These are phyloP conservation scores for Austrofundulus limnaeus DNA, from an alignment of 2,113 vertebrate genomes.

Conservation along the genomic window DNA sequence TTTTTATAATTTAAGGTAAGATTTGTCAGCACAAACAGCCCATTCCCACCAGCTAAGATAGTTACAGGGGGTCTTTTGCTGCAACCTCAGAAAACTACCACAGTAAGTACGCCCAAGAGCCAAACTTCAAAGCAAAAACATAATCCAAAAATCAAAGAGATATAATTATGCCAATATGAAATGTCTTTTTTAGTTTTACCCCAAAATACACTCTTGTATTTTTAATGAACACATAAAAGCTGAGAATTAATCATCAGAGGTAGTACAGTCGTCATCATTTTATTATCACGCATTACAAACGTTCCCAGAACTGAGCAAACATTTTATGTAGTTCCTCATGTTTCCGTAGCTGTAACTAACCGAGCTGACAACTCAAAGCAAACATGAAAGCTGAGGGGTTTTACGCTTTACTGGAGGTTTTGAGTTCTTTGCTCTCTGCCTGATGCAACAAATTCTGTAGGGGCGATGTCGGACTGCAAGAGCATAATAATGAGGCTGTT, in stretches of 20 bases:
- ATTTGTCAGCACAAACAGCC: not conserved
- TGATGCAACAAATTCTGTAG: constrained; percentile 52
- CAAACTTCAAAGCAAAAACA: constrained; percentile 57
- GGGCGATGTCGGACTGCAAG: constrained; percentile 24
- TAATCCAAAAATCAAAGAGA: constrained; percentile 57
- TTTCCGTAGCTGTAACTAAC: constrained; percentile 28
- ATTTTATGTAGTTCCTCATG: not conserved
- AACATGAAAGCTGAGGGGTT: constrained; percentile 31
- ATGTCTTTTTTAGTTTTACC: constrained; percentile 15
- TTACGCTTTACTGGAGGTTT: constrained; percentile 14
- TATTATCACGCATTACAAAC: constrained; percentile 43
- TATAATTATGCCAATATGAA: constrained; percentile 48
- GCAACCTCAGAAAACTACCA: constrained; percentile 1
- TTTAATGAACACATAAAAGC: constrained; percentile 49
- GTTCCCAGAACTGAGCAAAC: constrained; percentile 11
- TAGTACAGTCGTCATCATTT: constrained; percentile 29
- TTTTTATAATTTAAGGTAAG: not conserved
- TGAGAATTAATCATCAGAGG: constrained; percentile 30
- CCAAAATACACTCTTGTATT: constrained; percentile 40
- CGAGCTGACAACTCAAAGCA: constrained; percentile 36
- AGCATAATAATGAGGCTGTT: constrained; percentile 51
- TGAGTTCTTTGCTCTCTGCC: constrained; percentile 15
- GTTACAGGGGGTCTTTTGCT: constrained; percentile 7
- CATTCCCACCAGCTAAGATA: constrained; percentile 11
- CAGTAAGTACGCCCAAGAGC: constrained; percentile 37